Evolutionary conservation across 2,113 vertebrate species (phyloP), one percentile per base, ranked within the genome.

Genomic region (Brachypteracias leptosomus): DNA sequence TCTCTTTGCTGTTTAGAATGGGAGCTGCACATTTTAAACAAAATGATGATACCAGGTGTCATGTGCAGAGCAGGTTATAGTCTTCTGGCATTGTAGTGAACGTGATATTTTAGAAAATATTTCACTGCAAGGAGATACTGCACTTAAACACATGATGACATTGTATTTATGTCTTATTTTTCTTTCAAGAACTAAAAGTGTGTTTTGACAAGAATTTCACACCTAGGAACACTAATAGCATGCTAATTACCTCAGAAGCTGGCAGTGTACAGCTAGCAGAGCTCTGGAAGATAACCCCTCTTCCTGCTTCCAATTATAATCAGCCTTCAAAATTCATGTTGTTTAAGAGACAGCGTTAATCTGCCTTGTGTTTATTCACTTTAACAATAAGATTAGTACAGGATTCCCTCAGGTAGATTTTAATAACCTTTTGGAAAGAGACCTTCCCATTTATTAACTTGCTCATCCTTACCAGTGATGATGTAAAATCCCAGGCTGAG

Each of bases 161-260:
- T 35, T 75, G 54, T 82, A 68, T 85, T 91, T 96, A 65, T 0
- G 3, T 76, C n/a, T 25, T 87, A 35, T 31, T 94, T 90, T 91
- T n/a, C 70, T 93, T 91, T 88, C 66, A 95, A 88, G 65, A 89
- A 18, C n/a, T 19, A 9, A 38, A 79, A 66, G 47, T 36, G 38
- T 93, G 83, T 86, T 92, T 96, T 95, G 87, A 95, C 95, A 87
- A 61, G 73, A 79, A 44, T 73, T 70, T 92, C 85, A 71, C 70
- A 52, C 65, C 25, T 6, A 73, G 46, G 42, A 57, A 21, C 87
- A 80, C 62, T 89, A 92, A 93, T 59, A 57, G 35, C 63, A 51
- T 71, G 29, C 72, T 94, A 92, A 94, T 93, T 90, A 35, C 7
- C 77, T 76, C 55, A 83, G 85, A 31, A 80, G 75, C 68, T 77